These are phyloP conservation scores for Pseudobourletiella spinata DNA, from an alignment of 1,140 invertebrate genomes.

Conservation along the genomic window DNA sequence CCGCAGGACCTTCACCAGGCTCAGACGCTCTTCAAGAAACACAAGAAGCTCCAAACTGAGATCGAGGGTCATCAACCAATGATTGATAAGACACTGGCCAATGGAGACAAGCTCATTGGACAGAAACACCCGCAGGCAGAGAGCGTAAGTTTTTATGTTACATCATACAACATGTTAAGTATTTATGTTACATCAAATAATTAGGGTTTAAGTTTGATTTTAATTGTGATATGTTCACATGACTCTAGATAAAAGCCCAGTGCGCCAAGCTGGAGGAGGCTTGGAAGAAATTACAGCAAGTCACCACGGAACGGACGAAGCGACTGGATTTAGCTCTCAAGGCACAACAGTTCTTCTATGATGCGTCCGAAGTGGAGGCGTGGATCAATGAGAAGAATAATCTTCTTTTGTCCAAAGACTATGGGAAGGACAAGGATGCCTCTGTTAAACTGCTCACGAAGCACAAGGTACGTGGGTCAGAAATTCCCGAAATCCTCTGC, in stretches of 20 bases:
- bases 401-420: conserved; percentile 68
- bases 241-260: conserved; percentile 50
- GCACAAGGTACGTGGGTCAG: conserved; percentile 60
- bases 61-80: conserved; percentile 68
- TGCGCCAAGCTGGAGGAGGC: conserved; percentile 54
- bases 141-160: conserved; percentile 57
- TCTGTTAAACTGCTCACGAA: conserved; percentile 84
- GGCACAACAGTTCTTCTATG: conserved; percentile 76
- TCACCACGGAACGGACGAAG: conserved; percentile 59
- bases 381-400: conserved; percentile 84
- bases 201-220: conserved; percentile 3
- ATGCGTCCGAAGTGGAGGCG: conserved; percentile 79
- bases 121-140: conserved; percentile 65
- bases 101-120: conserved; percentile 58
- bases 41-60: conserved; percentile 81
- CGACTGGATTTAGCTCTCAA: conserved; percentile 75
- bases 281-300: conserved; percentile 60
- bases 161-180: no score
- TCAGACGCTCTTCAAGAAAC: conserved; percentile 85
- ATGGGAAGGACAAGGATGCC: conserved; percentile 75
- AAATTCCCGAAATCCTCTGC: no score
- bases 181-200: no score
- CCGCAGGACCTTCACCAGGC: conserved; percentile 82
- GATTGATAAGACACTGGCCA: conserved; percentile 68
- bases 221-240: conserved; percentile 2